These are phyloP conservation scores for Volucella inanis DNA, from an alignment of 2,888 invertebrate genomes.

Conservation along the genomic window DNA sequence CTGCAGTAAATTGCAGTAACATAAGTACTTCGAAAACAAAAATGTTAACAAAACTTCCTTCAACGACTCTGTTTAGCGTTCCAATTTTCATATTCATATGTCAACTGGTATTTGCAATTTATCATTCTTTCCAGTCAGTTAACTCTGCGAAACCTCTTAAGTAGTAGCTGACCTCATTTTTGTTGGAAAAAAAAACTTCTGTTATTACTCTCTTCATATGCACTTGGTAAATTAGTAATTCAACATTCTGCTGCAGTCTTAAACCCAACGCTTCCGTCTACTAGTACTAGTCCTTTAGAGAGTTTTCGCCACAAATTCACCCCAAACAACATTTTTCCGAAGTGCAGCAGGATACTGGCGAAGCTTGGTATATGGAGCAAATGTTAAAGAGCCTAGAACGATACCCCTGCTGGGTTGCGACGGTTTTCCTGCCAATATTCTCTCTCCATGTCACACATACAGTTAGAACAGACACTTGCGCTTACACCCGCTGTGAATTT, in stretches of 20 bases:
- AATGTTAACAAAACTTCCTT: no score
- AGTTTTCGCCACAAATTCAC: constrained; percentile 63
- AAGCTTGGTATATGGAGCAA: constrained; percentile 11
- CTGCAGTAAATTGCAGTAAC: no score
- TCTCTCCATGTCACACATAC: constrained; percentile 38
- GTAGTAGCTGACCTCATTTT: constrained; percentile 48
- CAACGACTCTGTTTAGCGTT: no score
- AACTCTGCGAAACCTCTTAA: constrained; percentile 37
- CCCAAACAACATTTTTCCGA: constrained; percentile 37
- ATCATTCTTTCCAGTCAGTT: constrained; percentile 34
- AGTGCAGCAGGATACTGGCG: constrained; percentile 31
- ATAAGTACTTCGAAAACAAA: no score
- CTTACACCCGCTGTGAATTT: constrained; percentile 47
- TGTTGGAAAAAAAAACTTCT: background rate
- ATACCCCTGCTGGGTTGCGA: constrained; percentile 45
- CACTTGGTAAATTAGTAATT: constrained; percentile 62
- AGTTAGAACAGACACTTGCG: constrained; percentile 5
- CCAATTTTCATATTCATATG: background rate
- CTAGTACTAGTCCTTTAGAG: constrained; percentile 41
- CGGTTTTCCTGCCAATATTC: constrained; percentile 58
- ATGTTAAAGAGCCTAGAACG: constrained; percentile 13
- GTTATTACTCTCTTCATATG: background rate
- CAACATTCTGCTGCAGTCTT: constrained; percentile 20
- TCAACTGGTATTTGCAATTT: constrained; percentile 38
- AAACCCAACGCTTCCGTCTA: background rate